Percentiles rank a stretch among this genome's conserved stretches.
Conservation (phyloP, 2,888 invertebrate species). For the Plebejus melissa region DNA sequence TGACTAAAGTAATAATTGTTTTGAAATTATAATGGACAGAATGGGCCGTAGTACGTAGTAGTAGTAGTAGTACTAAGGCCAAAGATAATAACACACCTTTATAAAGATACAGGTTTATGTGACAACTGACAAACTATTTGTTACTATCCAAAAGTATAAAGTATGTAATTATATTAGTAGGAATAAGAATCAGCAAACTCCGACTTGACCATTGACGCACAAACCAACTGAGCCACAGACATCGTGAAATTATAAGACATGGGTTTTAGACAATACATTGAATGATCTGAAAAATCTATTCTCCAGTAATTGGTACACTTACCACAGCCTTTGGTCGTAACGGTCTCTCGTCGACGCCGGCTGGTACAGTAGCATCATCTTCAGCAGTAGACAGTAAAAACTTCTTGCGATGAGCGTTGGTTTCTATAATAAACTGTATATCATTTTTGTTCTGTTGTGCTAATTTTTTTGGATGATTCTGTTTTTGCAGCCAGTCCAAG, state of each 20-base stretch:
- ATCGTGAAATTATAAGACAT: too few species aligned
- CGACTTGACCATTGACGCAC: background rate
- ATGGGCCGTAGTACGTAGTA: too few species aligned
- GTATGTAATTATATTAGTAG: too few species aligned
- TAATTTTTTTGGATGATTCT: conserved; percentile 58
- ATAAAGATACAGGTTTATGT: background rate
- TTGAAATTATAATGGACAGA: too few species aligned
- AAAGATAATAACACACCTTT: background rate
- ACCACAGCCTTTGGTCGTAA: conserved; percentile 59
- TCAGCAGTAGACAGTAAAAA: conserved; percentile 59
- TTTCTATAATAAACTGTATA: conserved; percentile 65
- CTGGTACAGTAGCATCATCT: conserved; percentile 61
- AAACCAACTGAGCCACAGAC: background rate
- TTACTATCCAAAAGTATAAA: too few species aligned
- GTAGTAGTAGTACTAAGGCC: background rate
- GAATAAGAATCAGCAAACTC: too few species aligned
- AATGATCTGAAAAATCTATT: background rate
- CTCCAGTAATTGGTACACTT: conserved; percentile 31
- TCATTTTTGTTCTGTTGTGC: conserved; percentile 62
- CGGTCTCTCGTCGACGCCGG: conserved; percentile 53
- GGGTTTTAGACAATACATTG: background rate
- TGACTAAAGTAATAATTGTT: too few species aligned
- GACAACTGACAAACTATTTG: too few species aligned
- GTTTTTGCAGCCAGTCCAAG: conserved; percentile 64
- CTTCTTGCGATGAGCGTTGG: conserved; percentile 60